Evolutionary conservation across 2,888 invertebrate genomes (phyloP), one percentile per base, ranked within the genome.

Genomic region (Nipponacmea schrenckii): DNA sequence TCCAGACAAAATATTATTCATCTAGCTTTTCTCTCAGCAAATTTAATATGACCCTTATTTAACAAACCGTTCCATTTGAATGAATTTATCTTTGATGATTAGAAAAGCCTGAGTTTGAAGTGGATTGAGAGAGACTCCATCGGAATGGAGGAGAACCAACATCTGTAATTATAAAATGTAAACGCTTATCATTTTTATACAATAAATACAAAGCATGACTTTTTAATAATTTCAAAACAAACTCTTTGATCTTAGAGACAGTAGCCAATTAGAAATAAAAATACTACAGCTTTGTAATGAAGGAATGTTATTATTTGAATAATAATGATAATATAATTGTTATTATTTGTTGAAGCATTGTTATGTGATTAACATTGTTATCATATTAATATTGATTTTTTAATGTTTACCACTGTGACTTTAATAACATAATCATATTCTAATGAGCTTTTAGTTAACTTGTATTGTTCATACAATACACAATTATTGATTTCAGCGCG

Each of bases 401-500:
- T 56, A 56, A 56, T 56, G 56, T 56, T 56, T 2, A 20, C 24
- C 24, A 24, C 56, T 56, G 56, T 56, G 56, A 24, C 56, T 56
- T 56, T 24, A 56, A 56, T 39, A 39, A 39, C 39, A 39, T 39
- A 39, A 39, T 39, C 39, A 39, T 39, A 39, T 39, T 39, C 39
- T 39, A 39, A 39, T 39, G 24, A 56, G 56, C 20, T 56, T 56
- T 56, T 24, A 24, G 24, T 56, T 56, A 56, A 56, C 56, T 56
- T 24, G 20, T 10, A 56, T 56, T 56, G 24, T 24, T 56, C 20
- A 24, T 24, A 24, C 20, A 24, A 56, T 39, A 20, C 14, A 24
- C 56, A 56, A 56, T 56, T 56, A 56, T 56, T 56, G 56, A 56
- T 56, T 56, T 1, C 20, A 24, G 56, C 56, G 56, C 56, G 56